Evolutionary conservation across 1,140 invertebrate species (phyloP).

Genomic region (Trichomalopsis sarcophagae): DNA sequence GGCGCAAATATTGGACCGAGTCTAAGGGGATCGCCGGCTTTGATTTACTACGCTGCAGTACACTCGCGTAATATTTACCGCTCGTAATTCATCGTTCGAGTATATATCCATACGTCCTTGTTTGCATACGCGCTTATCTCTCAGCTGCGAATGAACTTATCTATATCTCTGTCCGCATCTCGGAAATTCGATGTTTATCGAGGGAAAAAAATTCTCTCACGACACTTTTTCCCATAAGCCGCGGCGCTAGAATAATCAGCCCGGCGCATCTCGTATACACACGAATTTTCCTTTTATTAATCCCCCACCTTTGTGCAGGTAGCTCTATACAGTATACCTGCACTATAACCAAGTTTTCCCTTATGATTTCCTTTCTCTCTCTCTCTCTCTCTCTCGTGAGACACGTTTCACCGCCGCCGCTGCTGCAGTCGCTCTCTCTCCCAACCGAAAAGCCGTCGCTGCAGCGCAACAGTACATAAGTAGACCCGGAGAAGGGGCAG

Average conservation of each 20-base stretch:
- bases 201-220: background rate
- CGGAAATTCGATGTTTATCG: no score
- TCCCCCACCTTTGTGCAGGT: background rate
- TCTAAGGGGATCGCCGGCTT: no score
- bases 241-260: background rate
- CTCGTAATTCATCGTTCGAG: no score
- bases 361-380: background rate
- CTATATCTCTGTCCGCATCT: no score
- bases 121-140: background rate
- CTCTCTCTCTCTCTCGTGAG: background rate
- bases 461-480: background rate
- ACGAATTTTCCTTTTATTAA: slow-evolving; percentile 18
- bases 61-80: no score
- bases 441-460: slow-evolving; percentile 4
- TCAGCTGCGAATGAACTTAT: no score
- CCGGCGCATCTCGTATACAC: background rate
- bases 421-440: slow-evolving; percentile 34
- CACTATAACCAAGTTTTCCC: background rate
- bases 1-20: no score
- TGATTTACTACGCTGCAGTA: no score
- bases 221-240: background rate
- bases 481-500: slow-evolving; percentile 12
- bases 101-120: background rate
- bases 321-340: no score
- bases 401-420: slow-evolving; percentile 34